phyloP scores from a whole-genome alignment of 2,113 vertebrate genomes.

The Garra rufa region DNA sequence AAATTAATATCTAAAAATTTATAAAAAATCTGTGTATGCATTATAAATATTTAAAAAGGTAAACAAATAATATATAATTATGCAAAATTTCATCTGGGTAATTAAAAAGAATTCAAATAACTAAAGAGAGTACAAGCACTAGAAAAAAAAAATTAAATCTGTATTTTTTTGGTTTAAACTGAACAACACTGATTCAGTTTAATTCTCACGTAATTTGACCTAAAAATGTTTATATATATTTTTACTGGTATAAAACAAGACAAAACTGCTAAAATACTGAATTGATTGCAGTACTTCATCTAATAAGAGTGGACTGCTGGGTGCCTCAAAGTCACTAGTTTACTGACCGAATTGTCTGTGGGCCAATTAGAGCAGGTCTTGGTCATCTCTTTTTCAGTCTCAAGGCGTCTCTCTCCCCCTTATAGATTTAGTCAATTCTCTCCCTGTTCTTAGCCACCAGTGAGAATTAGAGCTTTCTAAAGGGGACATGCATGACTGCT shows the following conservation, averaged over 20 bases:
- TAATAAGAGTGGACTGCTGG: neutral
- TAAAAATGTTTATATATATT: neutral
- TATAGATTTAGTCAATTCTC: slow-evolving; percentile 46
- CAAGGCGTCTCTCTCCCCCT: slow-evolving; percentile 37
- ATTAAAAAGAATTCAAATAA: too few species aligned
- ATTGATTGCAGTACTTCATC: neutral
- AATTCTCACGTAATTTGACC: too few species aligned
- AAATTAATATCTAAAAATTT: too few species aligned
- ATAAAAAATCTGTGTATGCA: too few species aligned
- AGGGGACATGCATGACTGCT: slow-evolving; percentile 57
- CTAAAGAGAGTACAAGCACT: too few species aligned
- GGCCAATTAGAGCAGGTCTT: slow-evolving; percentile 19
- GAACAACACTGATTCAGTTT: too few species aligned
- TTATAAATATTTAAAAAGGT: too few species aligned
- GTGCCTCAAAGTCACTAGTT: slow-evolving; percentile 7
- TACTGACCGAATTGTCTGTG: slow-evolving; percentile 9
- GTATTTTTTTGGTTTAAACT: too few species aligned
- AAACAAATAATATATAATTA: too few species aligned
- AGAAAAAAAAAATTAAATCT: too few species aligned
- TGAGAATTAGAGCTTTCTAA: slow-evolving; percentile 55
- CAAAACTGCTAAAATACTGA: neutral
- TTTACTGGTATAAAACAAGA: neutral
- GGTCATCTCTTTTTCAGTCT: slow-evolving; percentile 21
- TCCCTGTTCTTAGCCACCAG: slow-evolving; percentile 53
- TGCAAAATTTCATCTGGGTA: too few species aligned